Base-by-base conservation (phyloP, 2,113 vertebrate species). In the Pao palembangensis region DNA sequence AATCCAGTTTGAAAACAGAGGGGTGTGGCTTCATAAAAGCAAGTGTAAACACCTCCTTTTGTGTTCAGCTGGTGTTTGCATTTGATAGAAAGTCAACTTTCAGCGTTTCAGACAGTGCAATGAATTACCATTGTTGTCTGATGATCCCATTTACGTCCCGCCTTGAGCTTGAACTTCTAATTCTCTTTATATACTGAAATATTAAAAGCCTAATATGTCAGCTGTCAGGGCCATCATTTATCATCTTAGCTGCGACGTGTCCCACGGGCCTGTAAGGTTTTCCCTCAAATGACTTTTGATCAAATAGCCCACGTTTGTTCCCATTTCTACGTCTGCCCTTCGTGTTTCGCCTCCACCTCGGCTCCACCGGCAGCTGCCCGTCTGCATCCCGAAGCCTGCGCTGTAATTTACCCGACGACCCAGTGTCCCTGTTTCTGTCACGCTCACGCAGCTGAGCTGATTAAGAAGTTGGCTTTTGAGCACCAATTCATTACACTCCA, bases 401-500 rank as follows among this genome's bases (percentile, higher is more conserved):
- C 55, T 60, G 43, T 79, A 67, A 83, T 89, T 86, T 64, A 78
- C 71, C 63, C 86, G 79, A 76, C 64, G 67, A 86, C 73, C 76
- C 79, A 48, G 76, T 75, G 68, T 83, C 75, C 58, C 71, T n/a
- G 42, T 70, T 66, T 78, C 76, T 86, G 83, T 83, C 76, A 78
- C 77, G 63, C 58, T 78, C 25, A 70, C 79, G 88, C 80, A 78
- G 75, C 89, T 87, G 87, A 91, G 68, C 87, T 87, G 85, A 88
- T 90, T 89, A 87, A 85, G 80, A 85, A 84, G 73, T 85, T 87
- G 78, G 68, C 86, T 88, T 90, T 89, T 85, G 77, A 91, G 75
- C 67, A 57, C 78, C 86, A 80, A 90, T 90, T 86, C 84, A 90
- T 86, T 89, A 89, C 64, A 55, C 70, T 67, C 68, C 70, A 71